Evolutionary conservation across 2,888 invertebrate genomes (phyloP), one percentile per base, ranked within the genome.

Genomic region (Teleiodes luculella): DNA sequence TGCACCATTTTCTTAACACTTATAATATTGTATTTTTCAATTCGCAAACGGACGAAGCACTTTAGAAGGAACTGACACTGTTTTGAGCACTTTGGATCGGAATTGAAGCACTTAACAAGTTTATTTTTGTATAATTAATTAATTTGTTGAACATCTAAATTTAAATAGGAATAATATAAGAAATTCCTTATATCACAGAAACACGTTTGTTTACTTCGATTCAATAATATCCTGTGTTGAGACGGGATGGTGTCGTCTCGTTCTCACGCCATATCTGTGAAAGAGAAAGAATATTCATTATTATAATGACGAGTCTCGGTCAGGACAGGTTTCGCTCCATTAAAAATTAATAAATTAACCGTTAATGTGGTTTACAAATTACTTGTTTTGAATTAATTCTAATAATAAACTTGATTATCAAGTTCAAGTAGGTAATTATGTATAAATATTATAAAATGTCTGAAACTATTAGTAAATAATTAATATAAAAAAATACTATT

Each of bases 251-350:
- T n/a, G 11, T 24, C 43, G 43, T 14, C 28, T 43, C 43, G 28
- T 20, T 13, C 43, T 10, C 2, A 28, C 43, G 8, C 43, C 43
- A 43, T 28, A 43, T 43, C 43, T 43, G 43, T 43, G 13, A 43
- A 43, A 53, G 55, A 57, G 57, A 57, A 46, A 52, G 37, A 52
- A 20, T 2, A 20, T 14, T 10, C 50, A 53, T 56, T 56, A 56
- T 37, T 49, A 37, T 39, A 56, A 56, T 53, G 30, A 51, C 13
- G 18, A 8, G 11, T 8, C 39, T 30, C 37, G 50, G 52, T 43
- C 48, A 52, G 49, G 53, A 56, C 56, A 28, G 31, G 56, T 56
- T 56, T 52, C 43, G 53, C 11, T 45, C 24, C 3, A 24, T 24
- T 24, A 24, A 24, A 24, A 24, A 48, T 30, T 56, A 31, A 49